These are phyloP conservation scores for Colletes gigas DNA, from an alignment of 1,140 invertebrate species.

Conservation along the genomic window DNA sequence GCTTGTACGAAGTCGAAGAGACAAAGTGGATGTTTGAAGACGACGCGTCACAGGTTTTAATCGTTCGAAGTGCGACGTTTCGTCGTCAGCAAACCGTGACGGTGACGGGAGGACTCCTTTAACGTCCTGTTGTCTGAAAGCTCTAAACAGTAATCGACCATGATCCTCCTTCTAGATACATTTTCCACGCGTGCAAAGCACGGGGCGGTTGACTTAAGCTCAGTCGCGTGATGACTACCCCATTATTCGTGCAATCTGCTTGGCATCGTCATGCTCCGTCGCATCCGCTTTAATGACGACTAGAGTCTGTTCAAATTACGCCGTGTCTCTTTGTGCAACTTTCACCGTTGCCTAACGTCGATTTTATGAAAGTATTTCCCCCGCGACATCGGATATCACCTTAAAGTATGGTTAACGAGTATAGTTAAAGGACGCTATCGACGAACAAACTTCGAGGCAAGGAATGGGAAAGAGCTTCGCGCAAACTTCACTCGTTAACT, in stretches of 20 bases:
- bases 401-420: too few species aligned
- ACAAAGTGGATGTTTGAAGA: too few species aligned
- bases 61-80: conserved; percentile 27
- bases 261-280: conserved; percentile 49
- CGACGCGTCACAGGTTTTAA: conserved; percentile 5
- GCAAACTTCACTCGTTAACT: too few species aligned
- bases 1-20: too few species aligned
- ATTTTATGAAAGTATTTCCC: conserved; percentile 7
- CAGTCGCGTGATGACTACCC: conserved; percentile 54
- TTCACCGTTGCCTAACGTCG: not conserved
- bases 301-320: conserved; percentile 53
- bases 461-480: too few species aligned
- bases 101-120: conserved; percentile 8
- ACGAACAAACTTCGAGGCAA: not conserved
- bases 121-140: conserved; percentile 35
- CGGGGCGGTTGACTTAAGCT: conserved; percentile 63
- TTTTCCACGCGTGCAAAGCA: conserved; percentile 43
- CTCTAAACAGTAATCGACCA: conserved; percentile 55
- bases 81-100: conserved; percentile 12
- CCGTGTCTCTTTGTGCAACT: conserved; percentile 35
- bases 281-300: conserved; percentile 57
- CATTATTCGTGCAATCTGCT: conserved; percentile 66
- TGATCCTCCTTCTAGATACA: conserved; percentile 47
- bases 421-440: too few species aligned
- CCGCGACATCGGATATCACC: not conserved